phyloP scores from a whole-genome alignment of 2,797 vertebrate genomes.

The Valencia hispanica region DNA sequence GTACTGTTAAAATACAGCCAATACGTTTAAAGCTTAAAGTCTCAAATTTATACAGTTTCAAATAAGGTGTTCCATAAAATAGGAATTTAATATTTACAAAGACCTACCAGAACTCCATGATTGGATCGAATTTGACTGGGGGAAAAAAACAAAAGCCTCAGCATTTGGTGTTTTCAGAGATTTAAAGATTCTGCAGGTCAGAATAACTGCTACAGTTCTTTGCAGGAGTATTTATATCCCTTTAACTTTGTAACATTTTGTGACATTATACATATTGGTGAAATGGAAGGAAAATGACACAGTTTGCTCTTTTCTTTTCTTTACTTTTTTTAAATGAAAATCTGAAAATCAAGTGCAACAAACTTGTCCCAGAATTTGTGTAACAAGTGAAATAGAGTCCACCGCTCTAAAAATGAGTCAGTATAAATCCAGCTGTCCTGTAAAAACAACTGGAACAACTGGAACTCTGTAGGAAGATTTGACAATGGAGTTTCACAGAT shows the following conservation, averaged over 20 bases:
- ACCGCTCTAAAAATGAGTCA: no score
- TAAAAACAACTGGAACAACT: no score
- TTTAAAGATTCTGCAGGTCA: not conserved
- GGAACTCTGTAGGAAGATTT: no score
- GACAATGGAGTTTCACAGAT: no score
- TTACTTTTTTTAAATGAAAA: no score
- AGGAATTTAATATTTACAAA: not conserved
- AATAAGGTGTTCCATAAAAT: not conserved
- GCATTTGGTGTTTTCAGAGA: not conserved
- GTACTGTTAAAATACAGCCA: constrained; percentile 31
- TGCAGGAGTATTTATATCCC: not conserved
- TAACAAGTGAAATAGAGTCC: no score
- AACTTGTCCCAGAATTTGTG: no score
- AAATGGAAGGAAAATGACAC: no score
- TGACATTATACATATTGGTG: not conserved
- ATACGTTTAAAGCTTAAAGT: constrained; percentile 28
- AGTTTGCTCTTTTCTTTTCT: no score
- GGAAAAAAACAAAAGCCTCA: not conserved
- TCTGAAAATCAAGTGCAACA: no score
- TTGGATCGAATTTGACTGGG: not conserved
- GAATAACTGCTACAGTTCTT: not conserved
- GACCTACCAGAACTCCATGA: not conserved
- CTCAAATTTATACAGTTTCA: constrained; percentile 46
- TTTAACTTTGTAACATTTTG: not conserved
- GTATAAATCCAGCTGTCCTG: no score